These are phyloP conservation scores for Leptopilina syphax DNA, from an alignment of 2,888 invertebrate species.

Conservation along the genomic window DNA sequence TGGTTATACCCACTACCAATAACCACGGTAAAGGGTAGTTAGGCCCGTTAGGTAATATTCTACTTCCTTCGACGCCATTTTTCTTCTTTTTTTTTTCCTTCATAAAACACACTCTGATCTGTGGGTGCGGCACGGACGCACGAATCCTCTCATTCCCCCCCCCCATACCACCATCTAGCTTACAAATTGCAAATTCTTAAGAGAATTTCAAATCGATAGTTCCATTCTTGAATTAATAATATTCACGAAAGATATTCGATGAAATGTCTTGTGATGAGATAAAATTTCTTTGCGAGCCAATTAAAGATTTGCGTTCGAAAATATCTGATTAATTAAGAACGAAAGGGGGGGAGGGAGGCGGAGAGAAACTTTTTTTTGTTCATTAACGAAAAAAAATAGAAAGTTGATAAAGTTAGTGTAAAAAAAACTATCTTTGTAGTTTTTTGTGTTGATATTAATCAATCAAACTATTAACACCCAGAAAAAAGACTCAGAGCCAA, in stretches of 20 bases:
- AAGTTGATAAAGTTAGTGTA: too few species aligned
- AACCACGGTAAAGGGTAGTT: conserved; percentile 64
- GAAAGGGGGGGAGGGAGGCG: too few species aligned
- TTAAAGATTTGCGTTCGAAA: not conserved
- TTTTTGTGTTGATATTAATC: too few species aligned
- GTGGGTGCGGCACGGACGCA: conserved; percentile 57
- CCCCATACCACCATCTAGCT: not conserved
- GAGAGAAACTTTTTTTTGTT: too few species aligned
- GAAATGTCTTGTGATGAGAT: not conserved
- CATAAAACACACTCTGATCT: conserved; percentile 65
- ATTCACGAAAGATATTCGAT: not conserved
- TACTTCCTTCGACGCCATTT: conserved; percentile 73
- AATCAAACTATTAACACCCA: too few species aligned
- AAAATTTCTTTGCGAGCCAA: conserved; percentile 4
- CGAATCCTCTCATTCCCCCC: conserved; percentile 3
- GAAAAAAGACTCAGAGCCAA: too few species aligned
- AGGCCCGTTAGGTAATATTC: conserved; percentile 72
- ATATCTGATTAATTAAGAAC: too few species aligned
- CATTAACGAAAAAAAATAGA: too few species aligned
- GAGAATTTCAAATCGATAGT: conserved; percentile 38
- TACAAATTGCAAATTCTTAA: conserved; percentile 38
- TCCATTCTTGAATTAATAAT: conserved; percentile 30
- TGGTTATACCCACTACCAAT: conserved; percentile 54
- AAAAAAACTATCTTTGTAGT: too few species aligned
- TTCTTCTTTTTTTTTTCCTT: conserved; percentile 60